Conservation (phyloP, 2,113 vertebrate species). For the Galeopterus variegatus region DNA sequence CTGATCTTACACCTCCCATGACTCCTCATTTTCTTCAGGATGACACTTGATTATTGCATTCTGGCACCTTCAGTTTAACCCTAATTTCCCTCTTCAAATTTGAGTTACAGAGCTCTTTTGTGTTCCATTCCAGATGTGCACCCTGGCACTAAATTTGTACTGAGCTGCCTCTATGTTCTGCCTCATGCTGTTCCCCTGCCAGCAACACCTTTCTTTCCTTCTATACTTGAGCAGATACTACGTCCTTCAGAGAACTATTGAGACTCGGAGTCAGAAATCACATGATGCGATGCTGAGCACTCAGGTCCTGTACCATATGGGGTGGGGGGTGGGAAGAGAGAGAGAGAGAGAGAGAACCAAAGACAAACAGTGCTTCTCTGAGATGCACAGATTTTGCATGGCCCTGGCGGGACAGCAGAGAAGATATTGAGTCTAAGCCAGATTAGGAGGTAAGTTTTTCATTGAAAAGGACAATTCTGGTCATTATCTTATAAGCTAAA, state of each 20-base stretch:
- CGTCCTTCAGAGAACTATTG: not conserved
- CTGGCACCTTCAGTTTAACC: not conserved
- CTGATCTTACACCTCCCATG: not conserved
- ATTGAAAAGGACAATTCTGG: not conserved
- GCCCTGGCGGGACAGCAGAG: not conserved
- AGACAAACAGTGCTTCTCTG: not conserved
- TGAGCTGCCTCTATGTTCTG: not conserved
- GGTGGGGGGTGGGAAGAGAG: not conserved
- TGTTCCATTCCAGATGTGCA: not conserved
- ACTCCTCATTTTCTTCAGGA: not conserved
- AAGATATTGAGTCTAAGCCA: not conserved
- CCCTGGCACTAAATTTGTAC: not conserved
- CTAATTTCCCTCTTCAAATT: not conserved
- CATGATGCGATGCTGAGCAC: not conserved
- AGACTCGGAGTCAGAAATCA: not conserved
- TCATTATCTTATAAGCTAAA: slow-evolving; percentile 33
- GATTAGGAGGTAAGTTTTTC: not conserved
- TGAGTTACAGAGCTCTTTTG: slow-evolving; percentile 7
- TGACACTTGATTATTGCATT: not conserved
- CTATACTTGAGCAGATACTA: not conserved
- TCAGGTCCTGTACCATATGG: not conserved
- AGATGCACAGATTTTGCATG: not conserved
- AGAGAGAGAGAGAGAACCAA: not conserved
- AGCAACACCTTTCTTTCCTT: not conserved
- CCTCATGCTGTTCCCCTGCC: not conserved